Evolutionary conservation across 2,888 invertebrate genomes (phyloP).

Genomic region (Athalia circularis): DNA sequence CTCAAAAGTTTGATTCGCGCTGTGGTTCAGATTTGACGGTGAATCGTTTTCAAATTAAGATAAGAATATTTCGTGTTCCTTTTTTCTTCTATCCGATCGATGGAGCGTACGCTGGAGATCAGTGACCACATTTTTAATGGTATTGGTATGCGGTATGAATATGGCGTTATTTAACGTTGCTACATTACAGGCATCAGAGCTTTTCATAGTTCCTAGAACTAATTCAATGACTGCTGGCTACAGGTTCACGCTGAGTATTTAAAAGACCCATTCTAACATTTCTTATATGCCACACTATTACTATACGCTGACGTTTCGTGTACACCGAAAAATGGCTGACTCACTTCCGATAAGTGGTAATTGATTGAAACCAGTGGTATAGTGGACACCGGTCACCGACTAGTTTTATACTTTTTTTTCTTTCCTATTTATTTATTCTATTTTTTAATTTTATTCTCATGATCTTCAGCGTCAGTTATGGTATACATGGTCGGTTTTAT

Average conservation of each 20-base stretch:
- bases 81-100: too few relatives aligned
- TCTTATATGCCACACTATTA: slow-evolving; percentile 1
- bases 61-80: too few relatives aligned
- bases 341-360: slow-evolving; percentile 49
- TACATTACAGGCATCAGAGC: too few relatives aligned
- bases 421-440: background rate
- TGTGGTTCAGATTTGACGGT: too few relatives aligned
- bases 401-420: background rate
- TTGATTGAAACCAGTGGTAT: slow-evolving; percentile 41
- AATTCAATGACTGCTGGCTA: slow-evolving; percentile 30
- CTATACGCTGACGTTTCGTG: background rate
- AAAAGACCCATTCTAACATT: slow-evolving; percentile 18
- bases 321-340: slow-evolving; percentile 37
- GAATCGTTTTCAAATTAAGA: too few relatives aligned
- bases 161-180: too few relatives aligned
- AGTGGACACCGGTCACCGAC: slow-evolving; percentile 17
- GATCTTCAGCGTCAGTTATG: slow-evolving; percentile 2
- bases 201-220: slow-evolving; percentile 43
- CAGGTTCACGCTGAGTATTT: slow-evolving; percentile 36
- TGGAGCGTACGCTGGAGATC: too few relatives aligned
- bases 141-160: too few relatives aligned
- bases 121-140: too few relatives aligned
- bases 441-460: background rate
- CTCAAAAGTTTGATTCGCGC: too few relatives aligned
- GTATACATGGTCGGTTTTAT: too few relatives aligned